These are phyloP conservation scores for Dallia pectoralis DNA, from an alignment of 2,797 vertebrate species.

Conservation along the genomic window DNA sequence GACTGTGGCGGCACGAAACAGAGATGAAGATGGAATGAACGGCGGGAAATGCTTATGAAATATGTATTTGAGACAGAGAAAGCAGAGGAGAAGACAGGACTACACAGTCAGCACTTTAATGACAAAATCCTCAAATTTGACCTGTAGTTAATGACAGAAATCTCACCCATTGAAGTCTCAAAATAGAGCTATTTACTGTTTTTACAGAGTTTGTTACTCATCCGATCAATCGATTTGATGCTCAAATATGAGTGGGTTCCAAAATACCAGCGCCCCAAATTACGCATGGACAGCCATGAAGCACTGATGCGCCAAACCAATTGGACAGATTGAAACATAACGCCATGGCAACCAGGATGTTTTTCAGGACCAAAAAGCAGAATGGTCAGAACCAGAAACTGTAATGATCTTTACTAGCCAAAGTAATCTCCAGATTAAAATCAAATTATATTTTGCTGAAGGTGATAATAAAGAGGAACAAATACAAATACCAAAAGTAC, in stretches of 20 bases:
- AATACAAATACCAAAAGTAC: too few species aligned
- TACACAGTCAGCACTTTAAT: constrained; percentile 50
- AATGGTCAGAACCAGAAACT: too few species aligned
- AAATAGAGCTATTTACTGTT: neutral
- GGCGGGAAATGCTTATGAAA: constrained; percentile 66
- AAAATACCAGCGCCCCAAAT: too few species aligned
- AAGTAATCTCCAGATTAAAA: too few species aligned
- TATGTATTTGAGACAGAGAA: constrained; percentile 57
- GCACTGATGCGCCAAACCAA: neutral
- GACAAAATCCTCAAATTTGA: constrained; percentile 26
- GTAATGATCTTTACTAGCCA: too few species aligned
- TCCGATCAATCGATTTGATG: neutral
- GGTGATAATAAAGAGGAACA: too few species aligned
- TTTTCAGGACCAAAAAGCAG: too few species aligned
- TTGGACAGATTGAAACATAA: too few species aligned
- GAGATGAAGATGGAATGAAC: constrained; percentile 46
- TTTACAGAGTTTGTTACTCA: neutral
- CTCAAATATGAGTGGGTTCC: too few species aligned
- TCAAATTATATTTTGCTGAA: too few species aligned
- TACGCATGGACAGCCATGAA: too few species aligned
- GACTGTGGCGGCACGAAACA: constrained; percentile 57
- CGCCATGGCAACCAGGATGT: too few species aligned
- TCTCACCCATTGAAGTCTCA: neutral
- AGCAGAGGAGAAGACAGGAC: constrained; percentile 30
- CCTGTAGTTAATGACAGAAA: constrained; percentile 5